Percentiles rank a stretch among this genome's conserved stretches.
Conservation (phyloP, 2,113 vertebrate species). For the Siniperca chuatsi region DNA sequence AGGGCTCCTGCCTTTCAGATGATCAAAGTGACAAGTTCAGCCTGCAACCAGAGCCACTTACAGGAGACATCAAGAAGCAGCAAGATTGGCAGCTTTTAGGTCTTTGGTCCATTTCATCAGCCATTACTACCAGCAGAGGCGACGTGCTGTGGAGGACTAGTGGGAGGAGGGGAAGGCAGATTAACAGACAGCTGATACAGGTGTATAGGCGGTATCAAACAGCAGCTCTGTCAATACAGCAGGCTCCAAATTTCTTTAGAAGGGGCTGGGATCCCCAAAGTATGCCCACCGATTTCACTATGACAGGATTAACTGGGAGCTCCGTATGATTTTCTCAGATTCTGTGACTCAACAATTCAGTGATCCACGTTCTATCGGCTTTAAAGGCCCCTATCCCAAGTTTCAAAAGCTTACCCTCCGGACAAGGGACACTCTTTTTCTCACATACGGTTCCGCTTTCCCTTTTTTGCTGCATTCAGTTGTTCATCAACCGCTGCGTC, state of each 20-base stretch:
- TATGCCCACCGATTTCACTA: constrained; percentile 68
- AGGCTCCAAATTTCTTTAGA: constrained; percentile 70
- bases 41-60: constrained; percentile 73
- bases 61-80: constrained; percentile 71
- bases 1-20: constrained; percentile 72
- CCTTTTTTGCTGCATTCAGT: constrained; percentile 73
- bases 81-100: constrained; percentile 81
- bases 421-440: constrained; percentile 79
- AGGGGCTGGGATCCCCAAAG: constrained; percentile 67
- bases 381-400: constrained; percentile 81
- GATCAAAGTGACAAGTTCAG: constrained; percentile 79
- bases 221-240: constrained; percentile 79
- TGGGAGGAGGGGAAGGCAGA: constrained; percentile 77
- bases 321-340: constrained; percentile 80
- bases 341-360: constrained; percentile 86
- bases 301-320: constrained; percentile 81
- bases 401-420: constrained; percentile 82
- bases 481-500: constrained; percentile 69
- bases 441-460: constrained; percentile 67
- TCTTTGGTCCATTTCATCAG: constrained; percentile 81
- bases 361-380: constrained; percentile 82
- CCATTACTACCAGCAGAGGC: constrained; percentile 71
- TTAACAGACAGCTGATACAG: constrained; percentile 85
- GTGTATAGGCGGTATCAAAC: constrained; percentile 80
- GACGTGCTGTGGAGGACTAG: constrained; percentile 68